Conservation (phyloP, 2,113 vertebrate species). For the Ceuthmochares aereus region DNA sequence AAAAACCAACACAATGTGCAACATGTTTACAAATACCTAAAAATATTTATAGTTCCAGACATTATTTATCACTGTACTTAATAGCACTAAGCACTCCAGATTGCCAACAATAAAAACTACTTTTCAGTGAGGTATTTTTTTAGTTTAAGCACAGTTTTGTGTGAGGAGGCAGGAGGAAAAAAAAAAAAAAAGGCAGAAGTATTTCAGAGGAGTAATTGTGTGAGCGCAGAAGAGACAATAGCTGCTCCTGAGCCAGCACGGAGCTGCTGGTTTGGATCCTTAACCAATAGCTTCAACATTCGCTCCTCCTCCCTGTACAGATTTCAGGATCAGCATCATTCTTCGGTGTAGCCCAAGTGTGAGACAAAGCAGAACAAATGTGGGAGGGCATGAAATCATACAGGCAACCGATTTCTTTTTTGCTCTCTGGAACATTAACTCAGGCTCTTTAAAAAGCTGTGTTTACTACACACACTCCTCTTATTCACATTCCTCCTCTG, state of each 20-base stretch:
- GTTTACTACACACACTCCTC: background rate
- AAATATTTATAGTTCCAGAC: background rate
- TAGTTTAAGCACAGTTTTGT: background rate
- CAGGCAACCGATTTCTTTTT: background rate
- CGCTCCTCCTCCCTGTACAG: background rate
- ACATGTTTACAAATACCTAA: background rate
- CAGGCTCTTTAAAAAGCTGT: background rate
- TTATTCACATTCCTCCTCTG: background rate
- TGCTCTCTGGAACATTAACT: background rate
- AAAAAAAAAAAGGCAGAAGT: background rate
- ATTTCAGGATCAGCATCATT: background rate
- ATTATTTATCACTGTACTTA: background rate
- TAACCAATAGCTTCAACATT: background rate
- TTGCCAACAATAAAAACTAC: background rate
- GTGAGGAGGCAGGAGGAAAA: background rate
- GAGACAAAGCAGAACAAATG: slow-evolving; percentile 17
- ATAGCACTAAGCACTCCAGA: background rate
- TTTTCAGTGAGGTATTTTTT: background rate
- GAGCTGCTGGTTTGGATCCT: slow-evolving; percentile 11
- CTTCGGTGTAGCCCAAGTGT: background rate
- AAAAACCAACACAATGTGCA: background rate
- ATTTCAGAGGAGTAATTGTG: background rate
- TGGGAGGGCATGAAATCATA: slow-evolving; percentile 17
- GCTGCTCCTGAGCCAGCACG: slow-evolving; percentile 8
- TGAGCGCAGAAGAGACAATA: background rate